Evolutionary conservation across 2,797 vertebrate genomes (phyloP), one percentile per base, ranked within the genome.

Genomic region (Smutsia gigantea): DNA sequence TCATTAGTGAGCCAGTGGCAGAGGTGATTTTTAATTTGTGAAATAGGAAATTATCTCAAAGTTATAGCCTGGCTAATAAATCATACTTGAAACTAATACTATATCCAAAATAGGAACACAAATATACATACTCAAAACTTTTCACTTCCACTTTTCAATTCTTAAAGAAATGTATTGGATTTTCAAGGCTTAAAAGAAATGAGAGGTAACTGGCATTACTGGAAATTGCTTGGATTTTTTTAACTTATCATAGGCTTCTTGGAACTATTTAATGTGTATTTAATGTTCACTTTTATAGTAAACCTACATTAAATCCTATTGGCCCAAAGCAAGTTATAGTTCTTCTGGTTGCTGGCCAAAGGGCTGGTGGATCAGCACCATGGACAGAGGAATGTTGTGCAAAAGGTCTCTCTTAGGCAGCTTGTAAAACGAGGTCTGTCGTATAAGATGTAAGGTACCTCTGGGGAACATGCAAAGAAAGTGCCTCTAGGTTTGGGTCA

Each of bases 321-420:
- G 53, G 42, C 55, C 89, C 79, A 88, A 77, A 90, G 15, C 37
- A 96, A 84, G 21, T 63, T 57, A 72, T 37, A 90, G 46, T 53
- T 15, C 7, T 21, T 87, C 18, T 19, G 37, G 15, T 8, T 51
- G 12, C 2, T 4, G 0, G 68, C 57, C 74, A 93, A 93, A 51
- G 4, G 8, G 25, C 11, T 66, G 12, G 34, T 27, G 0, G 3
- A 10, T 97, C 96, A 97, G 96, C 90, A 98, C 96, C 96, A 96
- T 5, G 95, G 95, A 97, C 96, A 98, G 97, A 87, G 34, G 3
- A 18, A 51, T 2, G 0, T 1, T 0, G 4, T 14, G 1, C 0
- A 5, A 5, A 37, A 53, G 12, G 7, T 49, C 0, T 10, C 17
- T 68, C 77, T 39, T 14, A 13, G 4, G 49, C 9, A 51, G 51